Conservation (phyloP, 2,113 vertebrate species). For the Megaceryle torquata region DNA sequence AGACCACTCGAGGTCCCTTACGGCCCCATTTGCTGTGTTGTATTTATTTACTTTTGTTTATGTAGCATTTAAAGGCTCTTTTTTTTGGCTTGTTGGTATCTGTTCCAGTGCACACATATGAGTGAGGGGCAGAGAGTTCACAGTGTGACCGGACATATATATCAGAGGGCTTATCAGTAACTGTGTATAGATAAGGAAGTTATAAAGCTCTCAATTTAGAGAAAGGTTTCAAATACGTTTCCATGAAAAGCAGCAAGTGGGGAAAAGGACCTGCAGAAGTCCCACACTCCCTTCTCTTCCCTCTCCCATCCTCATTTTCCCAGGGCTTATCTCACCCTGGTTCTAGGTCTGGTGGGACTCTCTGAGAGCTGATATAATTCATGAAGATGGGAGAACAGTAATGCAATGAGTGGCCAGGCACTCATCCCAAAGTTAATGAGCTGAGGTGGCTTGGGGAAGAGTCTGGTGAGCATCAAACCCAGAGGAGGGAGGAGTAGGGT, state of each 20-base stretch:
- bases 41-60: slow-evolving; percentile 24
- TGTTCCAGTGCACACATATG: background rate
- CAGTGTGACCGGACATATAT: background rate
- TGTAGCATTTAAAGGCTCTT: background rate
- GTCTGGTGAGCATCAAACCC: background rate
- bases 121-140: background rate
- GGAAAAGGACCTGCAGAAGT: background rate
- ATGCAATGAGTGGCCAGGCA: background rate
- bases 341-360: background rate
- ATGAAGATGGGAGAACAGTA: background rate
- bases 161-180: slow-evolving; percentile 20
- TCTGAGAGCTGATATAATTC: background rate
- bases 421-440: accelerated
- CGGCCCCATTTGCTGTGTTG: background rate
- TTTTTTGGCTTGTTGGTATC: background rate
- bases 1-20: background rate
- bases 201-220: background rate
- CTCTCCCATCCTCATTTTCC: background rate
- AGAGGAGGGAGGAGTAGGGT: accelerated
- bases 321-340: background rate
- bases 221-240: background rate
- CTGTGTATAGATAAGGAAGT: background rate
- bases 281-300: background rate
- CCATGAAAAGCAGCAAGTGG: background rate
- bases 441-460: background rate